Conservation (phyloP, 2,113 vertebrate genomes). For the Thryonomys swinderianus region DNA sequence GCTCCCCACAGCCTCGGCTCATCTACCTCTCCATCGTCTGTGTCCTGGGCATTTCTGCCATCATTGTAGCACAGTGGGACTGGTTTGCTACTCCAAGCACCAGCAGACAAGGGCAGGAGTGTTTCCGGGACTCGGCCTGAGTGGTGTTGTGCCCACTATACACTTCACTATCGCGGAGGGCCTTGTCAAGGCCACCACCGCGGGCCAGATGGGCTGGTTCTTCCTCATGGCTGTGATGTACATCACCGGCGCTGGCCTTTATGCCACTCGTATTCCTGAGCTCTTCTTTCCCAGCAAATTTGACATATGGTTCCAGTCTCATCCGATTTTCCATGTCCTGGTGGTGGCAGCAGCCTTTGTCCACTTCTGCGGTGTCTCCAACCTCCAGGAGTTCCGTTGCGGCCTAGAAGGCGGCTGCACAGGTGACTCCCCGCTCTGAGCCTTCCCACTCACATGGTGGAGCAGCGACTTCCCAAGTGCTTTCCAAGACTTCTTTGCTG, state of each 20-base stretch:
- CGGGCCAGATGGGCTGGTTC: constrained; percentile 99
- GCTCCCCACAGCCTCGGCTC: constrained; percentile 97
- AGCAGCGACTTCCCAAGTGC: constrained; percentile 87
- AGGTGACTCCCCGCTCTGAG: constrained; percentile 97
- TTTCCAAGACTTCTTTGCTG: constrained; percentile 88
- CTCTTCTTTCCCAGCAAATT: constrained; percentile 98
- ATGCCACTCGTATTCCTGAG: constrained; percentile 97
- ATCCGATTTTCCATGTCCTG: constrained; percentile 98
- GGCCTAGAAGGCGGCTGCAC: constrained; percentile 98
- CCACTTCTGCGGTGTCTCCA: constrained; percentile 98
- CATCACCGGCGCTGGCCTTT: constrained; percentile 96
- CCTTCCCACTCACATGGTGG: constrained; percentile 49
- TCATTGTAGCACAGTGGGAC: constrained; percentile 98
- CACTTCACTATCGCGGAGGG: constrained; percentile 99
- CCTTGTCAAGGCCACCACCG: constrained; percentile 98
- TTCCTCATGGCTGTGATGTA: constrained; percentile 99
- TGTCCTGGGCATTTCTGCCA: constrained; percentile 96
- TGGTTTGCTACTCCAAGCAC: constrained; percentile 97
- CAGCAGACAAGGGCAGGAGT: constrained; percentile 96
- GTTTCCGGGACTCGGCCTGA: constrained; percentile 97
- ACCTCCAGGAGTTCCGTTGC: constrained; percentile 98
- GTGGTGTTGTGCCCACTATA: constrained; percentile 98
- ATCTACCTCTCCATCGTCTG: constrained; percentile 99
- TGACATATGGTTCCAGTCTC: constrained; percentile 99
- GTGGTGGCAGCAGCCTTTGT: constrained; percentile 97